Conservation (phyloP, 23 tunicate species). For the Corella eumyota region DNA sequence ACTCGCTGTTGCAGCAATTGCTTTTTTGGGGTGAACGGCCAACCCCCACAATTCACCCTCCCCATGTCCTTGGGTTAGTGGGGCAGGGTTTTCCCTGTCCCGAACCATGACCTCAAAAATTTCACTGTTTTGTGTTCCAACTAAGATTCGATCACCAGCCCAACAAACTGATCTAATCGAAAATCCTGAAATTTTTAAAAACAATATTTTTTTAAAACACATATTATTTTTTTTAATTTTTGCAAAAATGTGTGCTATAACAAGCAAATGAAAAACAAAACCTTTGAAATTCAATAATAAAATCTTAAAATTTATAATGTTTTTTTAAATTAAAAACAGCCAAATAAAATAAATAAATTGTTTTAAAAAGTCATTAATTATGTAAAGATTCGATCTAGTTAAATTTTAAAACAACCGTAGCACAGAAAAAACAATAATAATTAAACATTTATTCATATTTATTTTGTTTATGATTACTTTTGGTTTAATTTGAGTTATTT, state of each 20-base stretch:
- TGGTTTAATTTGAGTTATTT: no score
- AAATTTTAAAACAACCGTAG: no score
- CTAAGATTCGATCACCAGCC: slow-evolving; percentile 44
- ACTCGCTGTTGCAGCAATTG: slow-evolving; percentile 83
- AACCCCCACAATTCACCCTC: slow-evolving; percentile 99
- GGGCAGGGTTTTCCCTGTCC: slow-evolving; percentile 40
- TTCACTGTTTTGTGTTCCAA: slow-evolving; percentile 87
- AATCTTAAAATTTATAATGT: no score
- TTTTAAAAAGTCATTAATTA: no score
- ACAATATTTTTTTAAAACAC: neutral
- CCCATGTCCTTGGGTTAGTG: slow-evolving; percentile 77
- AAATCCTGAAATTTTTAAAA: slow-evolving; percentile 23
- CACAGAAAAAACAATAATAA: no score
- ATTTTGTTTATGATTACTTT: no score
- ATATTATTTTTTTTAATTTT: neutral
- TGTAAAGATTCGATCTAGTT: no score
- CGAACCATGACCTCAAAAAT: slow-evolving; percentile 78
- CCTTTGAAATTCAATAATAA: no score
- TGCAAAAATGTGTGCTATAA: neutral
- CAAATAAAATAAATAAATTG: no score
- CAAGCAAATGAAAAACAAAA: no score
- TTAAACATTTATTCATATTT: no score
- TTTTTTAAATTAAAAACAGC: no score
- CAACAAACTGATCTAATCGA: slow-evolving; percentile 78
- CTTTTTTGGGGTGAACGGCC: slow-evolving; percentile 50